Percentiles rank a stretch among this genome's conserved stretches.
phyloP scores from a whole-genome alignment of 2,888 invertebrate genomes.

The Meiosimyza decipiens region DNA sequence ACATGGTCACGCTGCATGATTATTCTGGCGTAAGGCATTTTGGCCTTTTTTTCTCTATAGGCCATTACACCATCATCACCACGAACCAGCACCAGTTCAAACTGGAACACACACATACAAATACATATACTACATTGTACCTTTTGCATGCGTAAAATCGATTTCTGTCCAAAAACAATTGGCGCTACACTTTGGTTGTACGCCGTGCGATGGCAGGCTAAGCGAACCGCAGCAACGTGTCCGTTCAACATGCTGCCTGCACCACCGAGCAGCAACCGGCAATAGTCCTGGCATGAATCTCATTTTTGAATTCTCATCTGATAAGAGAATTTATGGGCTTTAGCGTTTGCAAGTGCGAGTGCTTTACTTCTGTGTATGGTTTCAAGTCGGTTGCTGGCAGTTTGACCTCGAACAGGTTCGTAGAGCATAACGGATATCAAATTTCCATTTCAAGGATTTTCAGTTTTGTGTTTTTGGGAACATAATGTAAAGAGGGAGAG shows the following conservation, averaged over 20 bases:
- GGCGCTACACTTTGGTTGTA: conserved; percentile 27
- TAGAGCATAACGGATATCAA: not conserved
- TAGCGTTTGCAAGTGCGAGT: not conserved
- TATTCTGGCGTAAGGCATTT: not conserved
- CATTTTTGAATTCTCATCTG: conserved; percentile 11
- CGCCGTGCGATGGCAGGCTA: not conserved
- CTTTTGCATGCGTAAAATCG: conserved; percentile 49
- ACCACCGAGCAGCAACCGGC: no score
- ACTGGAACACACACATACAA: not conserved
- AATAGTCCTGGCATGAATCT: not conserved
- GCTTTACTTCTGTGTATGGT: not conserved
- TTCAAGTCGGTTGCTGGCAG: not conserved
- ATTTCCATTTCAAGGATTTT: no score
- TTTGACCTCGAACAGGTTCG: conserved; percentile 16
- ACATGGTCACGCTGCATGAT: conserved; percentile 20
- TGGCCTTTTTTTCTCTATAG: not conserved
- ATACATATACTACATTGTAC: conserved; percentile 7
- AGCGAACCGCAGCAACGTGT: not conserved
- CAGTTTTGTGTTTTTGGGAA: not conserved
- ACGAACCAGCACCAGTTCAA: not conserved
- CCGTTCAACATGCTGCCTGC: not conserved
- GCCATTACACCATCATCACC: not conserved
- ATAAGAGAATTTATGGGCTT: conserved; percentile 1
- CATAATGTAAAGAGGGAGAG: not conserved
- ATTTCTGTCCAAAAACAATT: conserved; percentile 51